Percentiles rank a stretch among this genome's conserved stretches.
phyloP scores from a whole-genome alignment of 1,140 invertebrate genomes.

The Brachionus rotundiformis region DNA sequence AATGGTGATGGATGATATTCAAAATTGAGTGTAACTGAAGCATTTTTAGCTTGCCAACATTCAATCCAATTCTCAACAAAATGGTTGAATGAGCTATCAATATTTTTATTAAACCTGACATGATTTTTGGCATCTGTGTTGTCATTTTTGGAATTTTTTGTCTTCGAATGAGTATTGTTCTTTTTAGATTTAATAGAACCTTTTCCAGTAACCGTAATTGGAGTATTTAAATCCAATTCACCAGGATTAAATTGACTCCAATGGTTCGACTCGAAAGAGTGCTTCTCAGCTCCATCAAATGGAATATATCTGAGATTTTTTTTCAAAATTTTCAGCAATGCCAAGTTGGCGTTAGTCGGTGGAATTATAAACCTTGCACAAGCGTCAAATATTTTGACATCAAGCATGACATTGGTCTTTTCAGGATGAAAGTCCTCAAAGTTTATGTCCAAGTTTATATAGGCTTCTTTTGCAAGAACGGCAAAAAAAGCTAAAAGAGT shows the following conservation, averaged over 20 bases:
- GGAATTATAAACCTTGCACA: slow-evolving; percentile 53
- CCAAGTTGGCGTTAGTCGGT: slow-evolving; percentile 21
- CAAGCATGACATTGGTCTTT: slow-evolving; percentile 54
- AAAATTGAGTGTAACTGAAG: slow-evolving; percentile 39
- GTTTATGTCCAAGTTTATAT: slow-evolving; percentile 55
- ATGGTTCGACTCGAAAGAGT: slow-evolving; percentile 15
- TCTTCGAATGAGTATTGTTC: neutral
- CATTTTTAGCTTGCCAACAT: slow-evolving; percentile 51
- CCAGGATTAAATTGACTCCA: slow-evolving; percentile 36
- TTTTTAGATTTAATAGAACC: neutral
- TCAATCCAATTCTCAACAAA: slow-evolving; percentile 47
- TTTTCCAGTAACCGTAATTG: neutral
- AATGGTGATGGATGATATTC: slow-evolving; percentile 45
- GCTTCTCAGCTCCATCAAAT: neutral
- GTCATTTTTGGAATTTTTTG: slow-evolving; percentile 19
- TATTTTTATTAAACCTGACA: slow-evolving; percentile 37
- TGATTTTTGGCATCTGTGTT: neutral
- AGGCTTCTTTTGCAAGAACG: slow-evolving; percentile 56
- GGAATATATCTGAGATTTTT: slow-evolving; percentile 47
- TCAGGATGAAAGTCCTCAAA: slow-evolving; percentile 58
- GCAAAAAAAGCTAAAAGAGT: slow-evolving; percentile 52
- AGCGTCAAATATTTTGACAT: slow-evolving; percentile 55
- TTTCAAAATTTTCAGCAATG: slow-evolving; percentile 39
- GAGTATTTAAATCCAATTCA: neutral
- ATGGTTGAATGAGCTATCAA: neutral